Percentiles rank a stretch among this genome's conserved stretches.
phyloP scores from a whole-genome alignment of 2,888 invertebrate genomes.

The Pheosia gnoma region DNA sequence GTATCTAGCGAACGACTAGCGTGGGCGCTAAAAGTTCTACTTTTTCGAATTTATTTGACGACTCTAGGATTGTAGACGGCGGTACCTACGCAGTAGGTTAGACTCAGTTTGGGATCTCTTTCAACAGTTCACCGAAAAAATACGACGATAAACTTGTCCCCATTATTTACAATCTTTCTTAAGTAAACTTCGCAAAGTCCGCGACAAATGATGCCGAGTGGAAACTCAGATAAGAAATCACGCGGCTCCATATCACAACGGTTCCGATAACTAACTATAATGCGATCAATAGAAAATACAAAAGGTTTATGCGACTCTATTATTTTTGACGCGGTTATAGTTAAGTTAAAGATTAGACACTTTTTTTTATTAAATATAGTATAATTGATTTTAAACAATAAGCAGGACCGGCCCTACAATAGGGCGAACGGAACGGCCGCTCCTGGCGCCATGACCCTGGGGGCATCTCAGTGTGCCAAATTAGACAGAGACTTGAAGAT shows the following conservation, averaged over 20 bases:
- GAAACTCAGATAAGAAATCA: slow-evolving; percentile 3
- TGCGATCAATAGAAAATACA: neutral
- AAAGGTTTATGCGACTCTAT: neutral
- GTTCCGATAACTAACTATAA: neutral
- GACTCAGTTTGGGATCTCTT: neutral
- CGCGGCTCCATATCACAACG: neutral
- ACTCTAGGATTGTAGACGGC: neutral
- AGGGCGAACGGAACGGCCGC: too few species aligned
- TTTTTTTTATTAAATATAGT: neutral
- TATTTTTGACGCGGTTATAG: neutral
- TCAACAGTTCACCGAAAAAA: neutral
- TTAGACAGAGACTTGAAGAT: too few species aligned
- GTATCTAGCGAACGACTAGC: slow-evolving; percentile 1
- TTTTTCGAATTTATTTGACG: slow-evolving; percentile 7
- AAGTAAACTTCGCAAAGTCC: slow-evolving; percentile 2
- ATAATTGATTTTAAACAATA: too few species aligned
- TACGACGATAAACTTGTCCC: neutral
- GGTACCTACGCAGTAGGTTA: slow-evolving; percentile 1
- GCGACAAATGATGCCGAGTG: slow-evolving; percentile 2
- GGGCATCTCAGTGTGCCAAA: too few species aligned
- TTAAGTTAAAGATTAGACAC: neutral
- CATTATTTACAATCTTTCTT: neutral
- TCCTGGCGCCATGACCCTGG: too few species aligned
- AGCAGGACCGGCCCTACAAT: too few species aligned
- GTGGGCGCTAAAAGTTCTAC: slow-evolving; percentile 8